Evolutionary conservation across 1,140 invertebrate genomes (phyloP), one percentile per base, ranked within the genome.

Genomic region (Calliopsis andreniformis): DNA sequence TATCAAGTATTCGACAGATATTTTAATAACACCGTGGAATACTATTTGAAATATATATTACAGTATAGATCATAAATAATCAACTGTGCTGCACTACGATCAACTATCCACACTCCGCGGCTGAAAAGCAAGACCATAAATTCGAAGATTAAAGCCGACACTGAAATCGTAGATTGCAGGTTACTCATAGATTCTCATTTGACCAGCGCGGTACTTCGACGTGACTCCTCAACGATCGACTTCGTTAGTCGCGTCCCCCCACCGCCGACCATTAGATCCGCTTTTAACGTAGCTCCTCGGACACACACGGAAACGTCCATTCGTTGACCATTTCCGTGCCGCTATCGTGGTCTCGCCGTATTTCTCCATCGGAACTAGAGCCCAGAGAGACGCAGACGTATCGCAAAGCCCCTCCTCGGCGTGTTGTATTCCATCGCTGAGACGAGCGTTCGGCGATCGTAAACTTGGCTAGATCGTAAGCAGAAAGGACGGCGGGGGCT

Each of bases 251-350:
- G 45, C 2, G 32, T 10, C 35, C 35, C 10, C 35, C 47, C 66
- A 28, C 20, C 35, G 30, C 47, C 23, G 35, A 25, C 18, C 32
- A 20, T 68, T 20, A 56, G 47, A 68, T 55, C 35, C 63, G 45
- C 49, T 39, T 47, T n/a, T 47, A 64, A 58, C 51, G 49, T 14
- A 18, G n/a, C 49, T 30, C n/a, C 39, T 32, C 14, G 62, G 35
- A 39, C 61, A 70, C 78, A 76, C 66, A 69, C 47, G 71, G 68
- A 82, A 82, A 70, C 72, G 70, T 63, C 32, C 28, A 59, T 20
- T 76, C 49, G 39, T 53, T 59, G 66, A 49, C 64, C 47, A 55
- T 82, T 82, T 80, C 78, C 71, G 71, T 42, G 20, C 14, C 25
- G 39, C 51, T 75, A 68, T 63, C 78, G 61, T 58, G 39, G 47